Conservation (phyloP, 2,113 vertebrate genomes). For the Marmota flaviventris region DNA sequence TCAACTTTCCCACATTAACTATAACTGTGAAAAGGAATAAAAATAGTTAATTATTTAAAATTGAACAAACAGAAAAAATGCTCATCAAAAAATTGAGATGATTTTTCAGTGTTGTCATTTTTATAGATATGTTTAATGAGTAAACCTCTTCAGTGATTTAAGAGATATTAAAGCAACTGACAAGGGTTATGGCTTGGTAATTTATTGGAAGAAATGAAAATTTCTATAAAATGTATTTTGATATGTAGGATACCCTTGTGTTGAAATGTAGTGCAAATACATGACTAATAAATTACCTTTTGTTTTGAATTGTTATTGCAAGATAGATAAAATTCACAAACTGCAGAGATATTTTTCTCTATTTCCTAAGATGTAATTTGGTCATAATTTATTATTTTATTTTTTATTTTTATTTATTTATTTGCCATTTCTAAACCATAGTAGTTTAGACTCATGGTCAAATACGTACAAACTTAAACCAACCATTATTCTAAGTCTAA, state of each 20-base stretch:
- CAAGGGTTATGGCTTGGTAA: conserved; percentile 36
- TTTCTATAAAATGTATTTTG: conserved; percentile 46
- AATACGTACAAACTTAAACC: conserved; percentile 50
- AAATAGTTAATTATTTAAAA: conserved; percentile 51
- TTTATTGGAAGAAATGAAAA: conserved; percentile 51
- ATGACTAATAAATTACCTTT: conserved; percentile 40
- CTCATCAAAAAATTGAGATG: neutral
- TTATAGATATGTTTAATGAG: conserved; percentile 30
- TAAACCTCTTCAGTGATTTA: conserved; percentile 39
- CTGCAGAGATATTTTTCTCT: conserved; percentile 45
- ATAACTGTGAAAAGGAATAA: neutral
- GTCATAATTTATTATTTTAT: conserved; percentile 34
- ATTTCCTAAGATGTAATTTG: conserved; percentile 47
- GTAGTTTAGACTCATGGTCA: conserved; percentile 29
- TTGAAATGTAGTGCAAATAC: conserved; percentile 51
- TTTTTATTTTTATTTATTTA: neutral
- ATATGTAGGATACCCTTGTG: neutral
- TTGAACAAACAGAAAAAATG: neutral
- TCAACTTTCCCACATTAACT: neutral
- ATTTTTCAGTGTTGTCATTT: conserved; percentile 36
- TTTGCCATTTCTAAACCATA: conserved; percentile 54
- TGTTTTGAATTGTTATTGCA: conserved; percentile 47
- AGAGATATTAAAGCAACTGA: neutral
- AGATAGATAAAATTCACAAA: conserved; percentile 60
- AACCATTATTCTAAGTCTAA: conserved; percentile 7